phyloP scores from a whole-genome alignment of 2,113 vertebrate genomes.

The Ancistrus triradiatus region DNA sequence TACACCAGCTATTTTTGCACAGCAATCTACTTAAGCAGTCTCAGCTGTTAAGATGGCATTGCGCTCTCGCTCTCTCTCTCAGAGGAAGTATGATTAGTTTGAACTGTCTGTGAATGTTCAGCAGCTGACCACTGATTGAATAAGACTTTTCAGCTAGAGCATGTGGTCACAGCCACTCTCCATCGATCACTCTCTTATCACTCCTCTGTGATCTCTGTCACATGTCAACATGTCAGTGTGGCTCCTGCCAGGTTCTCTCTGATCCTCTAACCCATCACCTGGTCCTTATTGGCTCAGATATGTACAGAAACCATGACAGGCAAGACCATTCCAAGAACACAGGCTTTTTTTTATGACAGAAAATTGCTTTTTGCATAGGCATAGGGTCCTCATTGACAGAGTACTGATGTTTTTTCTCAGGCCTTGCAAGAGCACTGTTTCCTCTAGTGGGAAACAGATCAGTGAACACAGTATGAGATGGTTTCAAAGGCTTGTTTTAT shows the following conservation, averaged over 20 bases:
- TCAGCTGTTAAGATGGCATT: conserved; percentile 16
- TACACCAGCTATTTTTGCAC: conserved; percentile 6
- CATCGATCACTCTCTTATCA: conserved; percentile 44
- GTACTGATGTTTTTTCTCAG: too few species aligned
- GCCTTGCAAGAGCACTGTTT: too few species aligned
- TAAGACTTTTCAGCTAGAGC: conserved; percentile 14
- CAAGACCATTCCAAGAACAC: background rate
- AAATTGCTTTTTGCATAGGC: background rate
- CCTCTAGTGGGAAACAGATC: conserved; percentile 19
- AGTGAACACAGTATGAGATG: conserved; percentile 5
- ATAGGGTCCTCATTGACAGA: too few species aligned
- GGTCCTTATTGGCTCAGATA: conserved; percentile 36
- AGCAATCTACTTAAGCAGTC: conserved; percentile 26
- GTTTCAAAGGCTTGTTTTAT: conserved; percentile 19
- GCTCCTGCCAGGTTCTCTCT: conserved; percentile 20
- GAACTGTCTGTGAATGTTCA: conserved; percentile 5
- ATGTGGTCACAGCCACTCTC: conserved; percentile 28
- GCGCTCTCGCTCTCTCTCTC: background rate
- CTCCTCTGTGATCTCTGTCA: conserved; percentile 23
- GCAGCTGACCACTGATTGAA: conserved; percentile 16
- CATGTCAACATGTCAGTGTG: conserved; percentile 31
- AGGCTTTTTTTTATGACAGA: background rate
- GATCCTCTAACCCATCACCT: conserved; percentile 17
- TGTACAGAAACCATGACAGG: conserved; percentile 1
- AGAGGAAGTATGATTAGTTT: conserved; percentile 3